Evolutionary conservation across 2,888 invertebrate species (phyloP), one percentile per base, ranked within the genome.

Genomic region (Ophraella communa): DNA sequence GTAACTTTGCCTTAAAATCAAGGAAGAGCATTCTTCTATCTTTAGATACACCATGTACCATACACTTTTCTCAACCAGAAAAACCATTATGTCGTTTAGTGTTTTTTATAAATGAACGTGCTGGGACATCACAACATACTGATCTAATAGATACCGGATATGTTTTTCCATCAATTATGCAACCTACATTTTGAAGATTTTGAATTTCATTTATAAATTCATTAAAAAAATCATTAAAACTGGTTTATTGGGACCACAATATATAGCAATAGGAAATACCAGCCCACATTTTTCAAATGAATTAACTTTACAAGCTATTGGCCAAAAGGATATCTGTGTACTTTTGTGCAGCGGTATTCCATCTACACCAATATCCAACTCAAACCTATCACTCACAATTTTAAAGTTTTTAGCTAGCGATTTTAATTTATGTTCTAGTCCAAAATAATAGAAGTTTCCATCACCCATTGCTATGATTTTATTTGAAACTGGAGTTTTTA

Each of bases 111-210:
- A n/a, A n/a, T 35, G 62, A 45, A 23, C 69, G 44, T 30, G 71
- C 72, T 11, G 71, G 69, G 4, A 60, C 54, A 58, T 72, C 72
- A 56, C 70, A 71, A 39, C 67, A 68, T 60, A 72, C 65, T 20
- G 64, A 44, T 17, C 58, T n/a, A 24, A 67, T 51, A 18, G 44
- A 62, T 39, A 70, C 45, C 8, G 17, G 45, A 30, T 57, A 24
- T 8, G 4, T 56, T 33, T 61, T 24, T 14, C 60, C 39, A 42
- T 47, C 53, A 14, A 65, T 1, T 10, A 45, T 14, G 39, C 69
- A 24, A n/a, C 71, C 69, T 42, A 64, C 23, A 44, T 27, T 27
- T 39, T 49, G 11, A 33, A n/a, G n/a, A n/a, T n/a, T n/a, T n/a
- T n/a, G n/a, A n/a, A n/a, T n/a, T n/a, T n/a, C n/a, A n/a, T n/a